A percentile compares a stretch with the other conserved stretches of the same genome.
These are phyloP conservation scores for Adoxophyes honmai DNA, from an alignment of 1,140 invertebrate species.

Conservation along the genomic window DNA sequence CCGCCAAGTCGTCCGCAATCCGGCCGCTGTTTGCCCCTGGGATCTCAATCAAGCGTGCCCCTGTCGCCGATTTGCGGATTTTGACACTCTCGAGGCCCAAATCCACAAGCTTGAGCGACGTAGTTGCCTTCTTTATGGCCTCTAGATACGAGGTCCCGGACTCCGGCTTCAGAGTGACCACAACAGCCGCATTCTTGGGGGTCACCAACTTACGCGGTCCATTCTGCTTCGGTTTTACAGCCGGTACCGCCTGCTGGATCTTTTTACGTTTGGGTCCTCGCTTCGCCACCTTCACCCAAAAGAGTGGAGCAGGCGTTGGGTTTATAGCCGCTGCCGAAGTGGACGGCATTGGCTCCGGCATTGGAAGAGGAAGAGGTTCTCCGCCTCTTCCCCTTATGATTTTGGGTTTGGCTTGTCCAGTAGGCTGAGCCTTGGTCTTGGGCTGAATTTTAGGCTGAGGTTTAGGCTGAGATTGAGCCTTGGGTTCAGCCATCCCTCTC, in stretches of 20 bases:
- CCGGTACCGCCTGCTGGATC: not conserved
- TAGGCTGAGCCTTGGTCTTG: not conserved
- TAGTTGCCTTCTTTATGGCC: not conserved
- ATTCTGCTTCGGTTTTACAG: no score
- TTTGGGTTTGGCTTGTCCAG: no score
- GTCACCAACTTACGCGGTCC: not conserved
- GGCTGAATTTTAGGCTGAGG: no score
- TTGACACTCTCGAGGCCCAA: not conserved
- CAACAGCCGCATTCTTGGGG: not conserved
- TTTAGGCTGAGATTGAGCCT: no score
- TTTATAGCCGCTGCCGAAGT: no score
- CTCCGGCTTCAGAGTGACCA: not conserved
- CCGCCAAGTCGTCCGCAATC: not conserved
- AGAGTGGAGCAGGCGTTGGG: not conserved
- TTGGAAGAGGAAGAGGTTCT: no score
- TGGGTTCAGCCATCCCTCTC: no score
- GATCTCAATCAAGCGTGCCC: not conserved
- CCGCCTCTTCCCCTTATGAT: no score
- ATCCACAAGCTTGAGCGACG: not conserved
- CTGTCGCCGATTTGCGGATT: not conserved
- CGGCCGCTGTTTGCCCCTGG: not conserved
- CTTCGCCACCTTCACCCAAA: not conserved
- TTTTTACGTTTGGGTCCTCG: not conserved
- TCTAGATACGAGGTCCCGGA: not conserved
- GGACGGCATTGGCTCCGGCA: no score